A percentile compares a stretch with the other conserved stretches of the same genome.
Conservation (phyloP, 2,113 vertebrate genomes). For the Athene noctua region DNA sequence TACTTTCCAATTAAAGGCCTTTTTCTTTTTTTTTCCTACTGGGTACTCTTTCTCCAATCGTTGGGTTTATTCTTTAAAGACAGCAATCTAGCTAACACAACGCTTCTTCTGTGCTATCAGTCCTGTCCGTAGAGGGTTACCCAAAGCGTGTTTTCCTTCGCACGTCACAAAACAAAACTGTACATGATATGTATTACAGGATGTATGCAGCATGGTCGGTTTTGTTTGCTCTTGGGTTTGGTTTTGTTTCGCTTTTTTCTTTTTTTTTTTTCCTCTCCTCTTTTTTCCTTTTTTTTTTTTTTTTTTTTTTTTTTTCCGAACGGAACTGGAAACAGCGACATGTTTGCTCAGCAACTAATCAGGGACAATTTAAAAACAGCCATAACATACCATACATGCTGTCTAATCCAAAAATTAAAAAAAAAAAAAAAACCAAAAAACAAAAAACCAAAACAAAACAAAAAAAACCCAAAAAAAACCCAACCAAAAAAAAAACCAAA, state of each 20-base stretch:
- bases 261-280: not conserved
- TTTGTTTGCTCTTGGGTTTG: constrained; percentile 61
- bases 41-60: constrained; percentile 79
- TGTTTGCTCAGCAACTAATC: constrained; percentile 98
- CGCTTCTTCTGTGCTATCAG: constrained; percentile 81
- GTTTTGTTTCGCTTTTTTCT: constrained; percentile 66
- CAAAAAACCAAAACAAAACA: not conserved
- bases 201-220: constrained; percentile 93
- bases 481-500: not conserved
- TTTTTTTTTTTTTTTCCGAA: constrained; percentile 70
- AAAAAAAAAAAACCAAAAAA: constrained; percentile 72
- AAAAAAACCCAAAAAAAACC: constrained; percentile 73
- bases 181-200: constrained; percentile 99
- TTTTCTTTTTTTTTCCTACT: constrained; percentile 33
- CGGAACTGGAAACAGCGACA: constrained; percentile 94
- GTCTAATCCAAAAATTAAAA: constrained; percentile 89
- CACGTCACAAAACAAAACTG: constrained; percentile 94
- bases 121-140: constrained; percentile 87
- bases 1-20: constrained; percentile 84
- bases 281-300: constrained; percentile 64
- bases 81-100: constrained; percentile 77
- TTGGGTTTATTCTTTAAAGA: constrained; percentile 83
- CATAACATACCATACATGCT: constrained; percentile 99
- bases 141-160: constrained; percentile 85
- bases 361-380: constrained; percentile 95